Evolutionary conservation across 2,113 vertebrate genomes (phyloP).

Genomic region (Amazona vittata): DNA sequence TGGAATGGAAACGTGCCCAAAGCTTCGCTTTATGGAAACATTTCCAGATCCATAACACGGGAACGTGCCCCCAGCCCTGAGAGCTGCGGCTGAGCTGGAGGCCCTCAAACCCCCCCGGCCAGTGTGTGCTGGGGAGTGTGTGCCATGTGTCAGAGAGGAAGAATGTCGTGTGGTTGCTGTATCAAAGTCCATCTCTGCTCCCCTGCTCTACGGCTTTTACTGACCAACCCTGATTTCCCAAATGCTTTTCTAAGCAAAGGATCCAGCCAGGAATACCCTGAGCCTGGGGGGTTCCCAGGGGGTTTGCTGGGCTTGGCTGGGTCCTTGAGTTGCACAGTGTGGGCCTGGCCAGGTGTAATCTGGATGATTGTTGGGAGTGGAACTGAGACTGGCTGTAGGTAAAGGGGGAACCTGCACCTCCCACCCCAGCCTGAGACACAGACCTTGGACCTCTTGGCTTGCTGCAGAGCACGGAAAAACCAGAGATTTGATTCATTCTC

Average conservation of each 20-base stretch:
- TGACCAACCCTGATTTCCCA: background rate
- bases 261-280: background rate
- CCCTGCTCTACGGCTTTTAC: background rate
- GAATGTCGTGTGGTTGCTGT: conserved; percentile 13
- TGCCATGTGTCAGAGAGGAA: background rate
- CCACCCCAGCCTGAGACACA: background rate
- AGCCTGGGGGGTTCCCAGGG: background rate
- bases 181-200: conserved; percentile 39
- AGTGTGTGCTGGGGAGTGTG: background rate
- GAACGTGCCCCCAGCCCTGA: background rate
- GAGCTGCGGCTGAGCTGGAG: background rate
- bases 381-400: background rate
- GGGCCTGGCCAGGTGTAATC: background rate
- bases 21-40: background rate
- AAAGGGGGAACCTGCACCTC: background rate
- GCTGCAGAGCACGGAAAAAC: background rate
- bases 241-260: background rate
- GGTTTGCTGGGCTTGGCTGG: background rate
- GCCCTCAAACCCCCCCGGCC: background rate
- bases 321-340: background rate
- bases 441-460: background rate
- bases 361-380: background rate
- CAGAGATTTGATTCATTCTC: background rate
- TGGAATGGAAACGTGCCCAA: conserved; percentile 52
- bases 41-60: background rate